Evolutionary conservation across 1,140 invertebrate genomes (phyloP).

Genomic region (Zaprionus inermis): DNA sequence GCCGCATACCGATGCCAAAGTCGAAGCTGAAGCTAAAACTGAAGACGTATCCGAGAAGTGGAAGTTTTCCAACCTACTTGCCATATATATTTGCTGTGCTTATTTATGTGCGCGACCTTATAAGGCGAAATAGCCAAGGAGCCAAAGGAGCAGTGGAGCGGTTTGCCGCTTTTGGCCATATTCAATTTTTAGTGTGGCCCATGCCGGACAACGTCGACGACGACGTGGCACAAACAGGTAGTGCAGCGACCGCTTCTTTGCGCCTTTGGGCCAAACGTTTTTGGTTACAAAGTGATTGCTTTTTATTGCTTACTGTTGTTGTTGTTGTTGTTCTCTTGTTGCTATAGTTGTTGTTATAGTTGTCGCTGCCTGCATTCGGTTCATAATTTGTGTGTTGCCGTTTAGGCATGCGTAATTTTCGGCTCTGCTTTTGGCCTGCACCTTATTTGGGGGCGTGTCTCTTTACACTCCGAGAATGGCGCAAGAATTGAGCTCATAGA

Average conservation of each 20-base stretch:
- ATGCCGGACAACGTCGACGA: no score
- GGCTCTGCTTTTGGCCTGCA: conserved; percentile 49
- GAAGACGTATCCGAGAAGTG: background rate
- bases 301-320: conserved; percentile 63
- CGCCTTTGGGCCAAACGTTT: conserved; percentile 56
- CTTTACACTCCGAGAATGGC: background rate
- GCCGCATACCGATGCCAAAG: conserved; percentile 27
- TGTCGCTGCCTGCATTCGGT: conserved; percentile 40
- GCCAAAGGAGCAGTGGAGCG: conserved; percentile 27
- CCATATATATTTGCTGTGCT: conserved; percentile 65
- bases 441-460: conserved; percentile 25
- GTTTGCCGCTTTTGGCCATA: conserved; percentile 68
- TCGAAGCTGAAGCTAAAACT: background rate
- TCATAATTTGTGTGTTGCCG: conserved; percentile 67
- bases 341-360: background rate
- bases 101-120: conserved; percentile 79
- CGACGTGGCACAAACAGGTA: conserved; percentile 46
- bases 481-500: no score
- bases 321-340: background rate
- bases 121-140: conserved; percentile 73
- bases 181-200: conserved; percentile 57
- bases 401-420: conserved; percentile 72
- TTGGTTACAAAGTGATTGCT: conserved; percentile 69
- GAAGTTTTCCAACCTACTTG: conserved; percentile 34
- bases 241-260: conserved; percentile 39